These are phyloP conservation scores for Lasiurus cinereus DNA, from an alignment of 2,113 vertebrate species.

Conservation along the genomic window DNA sequence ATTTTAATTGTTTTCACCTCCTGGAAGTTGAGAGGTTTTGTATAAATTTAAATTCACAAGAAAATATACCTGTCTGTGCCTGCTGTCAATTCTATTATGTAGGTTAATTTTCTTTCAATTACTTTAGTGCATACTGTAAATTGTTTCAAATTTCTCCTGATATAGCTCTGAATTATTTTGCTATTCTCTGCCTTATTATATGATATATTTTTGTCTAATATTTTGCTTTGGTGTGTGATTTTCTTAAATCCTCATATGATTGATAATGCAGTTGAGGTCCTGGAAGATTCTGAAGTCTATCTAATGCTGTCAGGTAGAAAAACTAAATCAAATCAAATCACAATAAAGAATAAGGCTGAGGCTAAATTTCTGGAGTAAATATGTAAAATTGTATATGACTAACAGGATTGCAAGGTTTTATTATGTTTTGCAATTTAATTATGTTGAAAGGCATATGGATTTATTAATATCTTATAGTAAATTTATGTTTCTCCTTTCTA, in stretches of 20 bases:
- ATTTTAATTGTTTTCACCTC: constrained; percentile 75
- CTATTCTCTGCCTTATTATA: constrained; percentile 51
- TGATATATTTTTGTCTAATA: constrained; percentile 16
- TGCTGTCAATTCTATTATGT: constrained; percentile 39
- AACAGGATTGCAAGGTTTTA: constrained; percentile 49
- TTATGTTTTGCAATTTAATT: constrained; percentile 40
- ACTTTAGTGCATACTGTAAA: constrained; percentile 55
- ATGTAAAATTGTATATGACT: constrained; percentile 17
- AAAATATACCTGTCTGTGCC: background rate
- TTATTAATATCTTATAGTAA: background rate
- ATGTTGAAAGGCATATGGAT: constrained; percentile 35
- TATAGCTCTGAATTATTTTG: constrained; percentile 61
- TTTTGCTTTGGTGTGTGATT: background rate
- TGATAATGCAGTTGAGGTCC: background rate
- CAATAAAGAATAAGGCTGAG: constrained; percentile 40
- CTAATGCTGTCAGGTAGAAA: constrained; percentile 26
- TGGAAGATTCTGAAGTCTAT: constrained; percentile 44
- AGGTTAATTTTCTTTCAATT: constrained; percentile 76
- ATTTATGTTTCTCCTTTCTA: background rate
- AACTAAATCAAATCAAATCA: constrained; percentile 64
- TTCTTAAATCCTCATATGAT: constrained; percentile 58
- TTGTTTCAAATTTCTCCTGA: constrained; percentile 71
- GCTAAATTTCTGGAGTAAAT: constrained; percentile 44
- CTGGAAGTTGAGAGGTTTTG: constrained; percentile 4
- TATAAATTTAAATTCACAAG: constrained; percentile 61